These are phyloP conservation scores for Ptychadena robeensis DNA, from an alignment of 2,797 vertebrate genomes.

Conservation along the genomic window DNA sequence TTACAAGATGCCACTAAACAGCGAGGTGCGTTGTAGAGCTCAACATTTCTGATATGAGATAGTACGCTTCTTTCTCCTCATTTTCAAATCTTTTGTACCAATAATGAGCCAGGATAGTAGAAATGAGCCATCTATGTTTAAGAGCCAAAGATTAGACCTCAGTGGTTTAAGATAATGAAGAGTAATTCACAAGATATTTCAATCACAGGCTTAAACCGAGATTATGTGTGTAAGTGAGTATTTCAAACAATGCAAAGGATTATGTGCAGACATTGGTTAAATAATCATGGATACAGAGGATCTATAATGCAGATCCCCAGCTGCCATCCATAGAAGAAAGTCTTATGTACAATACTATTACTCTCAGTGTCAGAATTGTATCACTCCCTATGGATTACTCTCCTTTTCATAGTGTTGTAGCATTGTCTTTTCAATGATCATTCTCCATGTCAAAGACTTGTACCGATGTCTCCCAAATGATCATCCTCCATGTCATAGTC, in stretches of 20 bases:
- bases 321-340: neutral
- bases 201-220: neutral
- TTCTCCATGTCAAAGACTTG: no score
- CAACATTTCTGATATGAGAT: conserved; percentile 21
- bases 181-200: neutral
- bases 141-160: neutral
- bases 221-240: neutral
- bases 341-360: neutral
- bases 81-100: conserved; percentile 13
- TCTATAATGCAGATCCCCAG: neutral
- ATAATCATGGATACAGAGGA: neutral
- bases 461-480: no score
- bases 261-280: neutral
- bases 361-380: no score
- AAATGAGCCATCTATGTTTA: conserved; percentile 8
- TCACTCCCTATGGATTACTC: no score
- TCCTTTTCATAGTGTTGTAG: no score
- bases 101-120: conserved; percentile 18
- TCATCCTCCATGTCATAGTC: no score
- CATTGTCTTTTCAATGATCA: no score
- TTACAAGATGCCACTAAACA: conserved; percentile 29
- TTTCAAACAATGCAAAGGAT: neutral
- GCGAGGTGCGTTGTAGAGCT: conserved; percentile 10
- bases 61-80: neutral
- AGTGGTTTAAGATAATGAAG: conserved; percentile 3